A percentile compares a stretch with the other conserved stretches of the same genome.
These are phyloP conservation scores for Acholoe squamosa DNA, from an alignment of 2,888 invertebrate genomes.

Conservation along the genomic window DNA sequence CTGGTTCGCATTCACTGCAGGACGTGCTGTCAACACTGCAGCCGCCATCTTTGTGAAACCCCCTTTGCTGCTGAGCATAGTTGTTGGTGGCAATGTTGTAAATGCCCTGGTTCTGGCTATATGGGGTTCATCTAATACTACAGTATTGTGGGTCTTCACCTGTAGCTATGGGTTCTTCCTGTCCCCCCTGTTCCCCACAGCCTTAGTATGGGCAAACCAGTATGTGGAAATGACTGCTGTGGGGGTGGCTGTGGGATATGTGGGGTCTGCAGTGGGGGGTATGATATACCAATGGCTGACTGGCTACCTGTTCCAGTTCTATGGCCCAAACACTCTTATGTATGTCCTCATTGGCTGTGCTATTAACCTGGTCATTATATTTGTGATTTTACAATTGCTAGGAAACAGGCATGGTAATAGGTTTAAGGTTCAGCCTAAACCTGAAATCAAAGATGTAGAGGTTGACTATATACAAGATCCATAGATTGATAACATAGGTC, in stretches of 20 bases:
- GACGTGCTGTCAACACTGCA: conserved; percentile 32
- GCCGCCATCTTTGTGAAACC: conserved; percentile 9
- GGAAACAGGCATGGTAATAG: conserved; percentile 21
- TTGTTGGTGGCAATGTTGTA: conserved; percentile 11
- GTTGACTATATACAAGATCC: too few species aligned
- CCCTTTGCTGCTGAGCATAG: not conserved
- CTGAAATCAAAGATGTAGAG: not conserved
- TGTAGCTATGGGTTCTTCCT: conserved; percentile 49
- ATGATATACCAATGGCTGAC: conserved; percentile 64
- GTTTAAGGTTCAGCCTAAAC: not conserved
- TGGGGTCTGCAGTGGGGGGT: conserved; percentile 62
- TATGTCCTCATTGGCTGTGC: conserved; percentile 40
- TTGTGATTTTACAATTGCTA: conserved; percentile 22
- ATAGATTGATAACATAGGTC: too few species aligned
- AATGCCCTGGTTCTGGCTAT: not conserved
- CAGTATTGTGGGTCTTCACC: conserved; percentile 50
- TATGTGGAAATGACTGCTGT: conserved; percentile 63
- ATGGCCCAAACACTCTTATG: conserved; percentile 38
- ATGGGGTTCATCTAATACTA: not conserved
- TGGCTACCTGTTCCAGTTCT: conserved; percentile 56
- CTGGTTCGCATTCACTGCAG: conserved; percentile 62
- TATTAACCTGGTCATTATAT: not conserved
- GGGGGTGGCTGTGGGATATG: conserved; percentile 61
- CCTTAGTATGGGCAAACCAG: conserved; percentile 61
- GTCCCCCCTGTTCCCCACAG: conserved; percentile 62